Evolutionary conservation across 2,888 invertebrate species (phyloP).

Genomic region (Candidula unifasciata): DNA sequence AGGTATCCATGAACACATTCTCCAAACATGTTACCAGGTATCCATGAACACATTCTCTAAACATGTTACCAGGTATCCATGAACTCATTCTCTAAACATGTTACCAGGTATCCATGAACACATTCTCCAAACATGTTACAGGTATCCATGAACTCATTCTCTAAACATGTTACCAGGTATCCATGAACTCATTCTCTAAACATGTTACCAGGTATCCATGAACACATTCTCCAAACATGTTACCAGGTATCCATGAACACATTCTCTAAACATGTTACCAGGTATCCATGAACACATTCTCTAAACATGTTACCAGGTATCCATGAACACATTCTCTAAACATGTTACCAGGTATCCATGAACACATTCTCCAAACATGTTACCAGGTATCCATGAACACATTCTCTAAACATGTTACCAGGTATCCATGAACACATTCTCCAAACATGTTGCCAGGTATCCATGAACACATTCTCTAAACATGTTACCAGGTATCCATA

Average conservation of each 20-base stretch:
- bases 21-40: conserved; percentile 61
- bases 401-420: no score
- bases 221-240: neutral
- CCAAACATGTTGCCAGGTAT: conserved; percentile 73
- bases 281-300: neutral
- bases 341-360: no score
- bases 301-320: conserved; percentile 73
- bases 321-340: no score
- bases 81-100: neutral
- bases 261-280: no score
- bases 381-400: conserved; percentile 82
- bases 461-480: conserved; percentile 76
- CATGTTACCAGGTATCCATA: conserved; percentile 80
- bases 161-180: conserved; percentile 73
- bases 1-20: neutral
- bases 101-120: conserved; percentile 81
- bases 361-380: neutral
- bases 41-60: no score
- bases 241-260: conserved; percentile 82
- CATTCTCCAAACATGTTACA: no score
- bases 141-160: neutral
- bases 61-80: no score
- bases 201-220: no score
- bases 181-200: no score
- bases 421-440: neutral